Evolutionary conservation across 2,113 vertebrate species (phyloP).

Genomic region (Nematolebias whitei): DNA sequence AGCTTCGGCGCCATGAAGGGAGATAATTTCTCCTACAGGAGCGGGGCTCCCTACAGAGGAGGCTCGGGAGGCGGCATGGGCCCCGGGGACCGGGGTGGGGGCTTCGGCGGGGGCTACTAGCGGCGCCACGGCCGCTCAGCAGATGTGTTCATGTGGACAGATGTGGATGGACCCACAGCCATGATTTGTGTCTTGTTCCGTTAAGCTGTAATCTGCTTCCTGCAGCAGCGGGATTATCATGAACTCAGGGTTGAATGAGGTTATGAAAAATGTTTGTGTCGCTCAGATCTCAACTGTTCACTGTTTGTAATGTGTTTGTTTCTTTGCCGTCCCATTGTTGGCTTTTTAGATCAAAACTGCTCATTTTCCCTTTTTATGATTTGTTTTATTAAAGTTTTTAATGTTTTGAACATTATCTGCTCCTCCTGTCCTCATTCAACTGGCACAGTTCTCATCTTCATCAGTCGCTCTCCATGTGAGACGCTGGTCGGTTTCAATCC

Average conservation of each 20-base stretch:
- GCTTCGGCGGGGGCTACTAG: constrained; percentile 72
- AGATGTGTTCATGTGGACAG: constrained; percentile 41
- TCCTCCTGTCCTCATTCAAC: constrained; percentile 45
- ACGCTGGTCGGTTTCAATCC: no score
- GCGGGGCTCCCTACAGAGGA: constrained; percentile 87
- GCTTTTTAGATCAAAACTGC: constrained; percentile 61
- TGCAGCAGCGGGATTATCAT: constrained; percentile 69
- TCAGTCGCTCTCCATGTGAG: no score
- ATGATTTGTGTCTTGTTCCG: constrained; percentile 59
- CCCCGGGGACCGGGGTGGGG: constrained; percentile 70
- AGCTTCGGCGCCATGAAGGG: constrained; percentile 94
- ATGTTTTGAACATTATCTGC: constrained; percentile 70
- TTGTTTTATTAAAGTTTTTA: constrained; percentile 79
- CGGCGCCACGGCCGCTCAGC: not conserved
- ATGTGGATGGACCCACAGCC: no score
- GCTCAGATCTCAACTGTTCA: constrained; percentile 10
- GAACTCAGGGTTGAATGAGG: constrained; percentile 79
- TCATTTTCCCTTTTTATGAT: constrained; percentile 63
- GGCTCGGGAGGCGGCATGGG: constrained; percentile 74
- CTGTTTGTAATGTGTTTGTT: constrained; percentile 25
- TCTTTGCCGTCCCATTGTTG: constrained; percentile 57
- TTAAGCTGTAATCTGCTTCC: constrained; percentile 59
- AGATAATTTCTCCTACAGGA: constrained; percentile 84
- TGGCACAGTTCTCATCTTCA: no score
- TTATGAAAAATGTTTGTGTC: not conserved